These are phyloP conservation scores for Epizoanthus scotinus DNA, from an alignment of 92 coral and sea anemone genomes.

Conservation along the genomic window DNA sequence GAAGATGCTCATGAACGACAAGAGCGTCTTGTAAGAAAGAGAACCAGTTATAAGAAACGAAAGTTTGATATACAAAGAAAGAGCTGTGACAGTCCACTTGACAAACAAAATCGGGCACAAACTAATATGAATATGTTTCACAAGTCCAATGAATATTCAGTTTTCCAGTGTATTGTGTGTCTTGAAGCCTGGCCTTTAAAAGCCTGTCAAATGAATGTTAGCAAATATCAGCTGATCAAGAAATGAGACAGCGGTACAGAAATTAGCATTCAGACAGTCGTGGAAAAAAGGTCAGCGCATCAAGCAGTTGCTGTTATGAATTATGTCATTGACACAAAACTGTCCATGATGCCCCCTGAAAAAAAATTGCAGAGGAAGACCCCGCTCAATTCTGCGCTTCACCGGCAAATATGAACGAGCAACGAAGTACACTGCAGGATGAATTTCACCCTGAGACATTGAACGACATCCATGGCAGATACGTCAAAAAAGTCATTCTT, in stretches of 20 bases:
- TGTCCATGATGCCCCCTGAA: slow-evolving; percentile 22
- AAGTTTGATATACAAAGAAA: no score
- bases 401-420: neutral
- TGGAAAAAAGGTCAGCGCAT: slow-evolving; percentile 5
- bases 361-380: neutral
- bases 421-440: neutral
- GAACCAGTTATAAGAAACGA: no score
- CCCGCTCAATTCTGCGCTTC: neutral
- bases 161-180: no score
- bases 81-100: no score
- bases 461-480: slow-evolving; percentile 46
- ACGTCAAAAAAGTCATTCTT: slow-evolving; percentile 36
- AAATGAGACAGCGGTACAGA: neutral
- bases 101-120: no score
- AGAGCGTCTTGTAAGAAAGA: no score
- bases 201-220: no score
- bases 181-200: no score
- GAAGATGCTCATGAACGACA: no score
- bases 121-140: no score
- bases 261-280: neutral
- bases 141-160: no score
- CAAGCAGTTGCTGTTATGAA: slow-evolving; percentile 24
- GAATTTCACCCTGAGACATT: slow-evolving; percentile 39
- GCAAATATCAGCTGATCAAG: slow-evolving; percentile 19
- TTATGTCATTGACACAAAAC: slow-evolving; percentile 26